Percentiles rank a stretch among this genome's conserved stretches.
Evolutionary conservation across 2,888 invertebrate genomes (phyloP).

Genomic region (Lomographa bimaculata): DNA sequence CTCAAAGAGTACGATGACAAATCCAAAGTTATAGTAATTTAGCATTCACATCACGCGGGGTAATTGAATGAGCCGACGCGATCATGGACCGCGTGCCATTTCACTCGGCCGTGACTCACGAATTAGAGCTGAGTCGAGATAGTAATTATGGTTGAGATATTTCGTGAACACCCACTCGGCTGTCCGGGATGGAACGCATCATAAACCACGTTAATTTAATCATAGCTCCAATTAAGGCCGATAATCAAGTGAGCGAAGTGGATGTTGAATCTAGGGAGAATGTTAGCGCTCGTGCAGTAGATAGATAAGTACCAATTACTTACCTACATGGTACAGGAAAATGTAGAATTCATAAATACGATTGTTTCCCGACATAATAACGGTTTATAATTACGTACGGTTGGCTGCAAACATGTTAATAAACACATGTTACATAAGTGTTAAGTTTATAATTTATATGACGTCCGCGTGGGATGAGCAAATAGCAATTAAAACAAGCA

Average conservation of each 20-base stretch:
- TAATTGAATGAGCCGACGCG: conserved; percentile 69
- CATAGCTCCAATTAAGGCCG: conserved; percentile 64
- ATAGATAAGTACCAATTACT: too few species aligned
- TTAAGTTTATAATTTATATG: conserved; percentile 17
- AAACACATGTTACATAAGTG: conserved; percentile 23
- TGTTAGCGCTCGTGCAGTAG: conserved; percentile 14
- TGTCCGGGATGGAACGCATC: conserved; percentile 50
- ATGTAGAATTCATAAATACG: conserved; percentile 6
- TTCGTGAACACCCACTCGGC: conserved; percentile 70
- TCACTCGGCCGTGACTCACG: conserved; percentile 80
- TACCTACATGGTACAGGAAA: conserved; percentile 21
- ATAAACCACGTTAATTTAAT: conserved; percentile 62
- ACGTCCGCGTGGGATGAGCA: conserved; percentile 17
- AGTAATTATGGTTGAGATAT: conserved; percentile 73
- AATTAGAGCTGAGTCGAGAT: conserved; percentile 77
- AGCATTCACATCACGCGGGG: conserved; percentile 70
- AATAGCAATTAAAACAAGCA: conserved; percentile 16
- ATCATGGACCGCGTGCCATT: conserved; percentile 69
- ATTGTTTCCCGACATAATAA: conserved; percentile 23
- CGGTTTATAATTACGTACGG: conserved; percentile 8
- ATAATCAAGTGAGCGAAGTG: conserved; percentile 40
- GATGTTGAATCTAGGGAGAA: conserved; percentile 33
- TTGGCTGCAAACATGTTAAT: conserved; percentile 18
- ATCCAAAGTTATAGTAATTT: conserved; percentile 51
- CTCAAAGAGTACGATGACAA: conserved; percentile 53